Base-by-base conservation (phyloP, 1,140 invertebrate species). In the Temnothorax nylanderi region DNA sequence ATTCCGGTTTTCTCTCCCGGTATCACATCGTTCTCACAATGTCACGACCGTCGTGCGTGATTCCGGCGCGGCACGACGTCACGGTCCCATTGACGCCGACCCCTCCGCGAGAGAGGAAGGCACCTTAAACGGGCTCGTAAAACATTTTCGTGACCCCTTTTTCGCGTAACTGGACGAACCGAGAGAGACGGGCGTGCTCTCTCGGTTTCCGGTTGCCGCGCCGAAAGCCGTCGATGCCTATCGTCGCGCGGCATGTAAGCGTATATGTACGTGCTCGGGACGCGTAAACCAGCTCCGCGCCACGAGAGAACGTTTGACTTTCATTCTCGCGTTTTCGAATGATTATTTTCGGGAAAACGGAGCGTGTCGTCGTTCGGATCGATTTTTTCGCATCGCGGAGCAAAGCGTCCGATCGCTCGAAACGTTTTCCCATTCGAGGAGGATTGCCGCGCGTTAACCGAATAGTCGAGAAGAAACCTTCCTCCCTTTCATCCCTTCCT, bases 11-110 rank as follows among this genome's bases (percentile, higher is more conserved):
- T 75, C 54, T 75, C 80, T 74, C 69, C 69, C 13, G 21, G 41
- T 62, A 84, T 84, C 26, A 49, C 41, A 21, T 62, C 69, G 67
- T 91, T 91, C 92, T 89, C 88, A 91, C 89, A 93, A 89, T 91
- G 90, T 91, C 89, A 91, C 90, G 60, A 89, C 67, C 89, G 89
- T 89, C 87, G 88, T 93, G 92, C 93, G 93, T 93, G 93, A 93
- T 92, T 93, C 93, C 93, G 92, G 91, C 87, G 86, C 90, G 87
- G 91, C 87, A 88, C 90, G 87, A 85, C 92, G 93, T 94, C 91
- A 94, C 92, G 92, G 92, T 94, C 93, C 91, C 93, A 94, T 93
- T 93, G 93, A 94, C 92, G 78, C 86, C 92, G 86, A 91, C 87
- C 91, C 90, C 87, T 74, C 37, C 80, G 26, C 26, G 26, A 26